Conservation (phyloP, 2,113 vertebrate species). For the Malaclemys terrapin region DNA sequence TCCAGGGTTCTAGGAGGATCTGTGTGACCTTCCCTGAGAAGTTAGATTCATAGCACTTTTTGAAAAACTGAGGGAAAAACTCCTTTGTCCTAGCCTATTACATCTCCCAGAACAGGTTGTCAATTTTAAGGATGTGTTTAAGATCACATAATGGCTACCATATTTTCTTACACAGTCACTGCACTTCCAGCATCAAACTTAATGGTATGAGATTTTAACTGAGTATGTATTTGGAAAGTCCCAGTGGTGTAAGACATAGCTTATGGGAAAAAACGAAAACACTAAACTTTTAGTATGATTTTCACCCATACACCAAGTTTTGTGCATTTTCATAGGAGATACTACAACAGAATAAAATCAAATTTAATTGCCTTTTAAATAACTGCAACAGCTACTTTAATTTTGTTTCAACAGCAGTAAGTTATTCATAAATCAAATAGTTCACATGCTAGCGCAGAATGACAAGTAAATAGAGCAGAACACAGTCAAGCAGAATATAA, state of each 20-base stretch:
- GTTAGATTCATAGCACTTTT: neutral
- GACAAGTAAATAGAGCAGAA: constrained; percentile 65
- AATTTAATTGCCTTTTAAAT: constrained; percentile 69
- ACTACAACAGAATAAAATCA: constrained; percentile 57
- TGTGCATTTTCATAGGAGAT: constrained; percentile 30
- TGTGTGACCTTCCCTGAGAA: neutral
- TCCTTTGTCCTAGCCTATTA: neutral
- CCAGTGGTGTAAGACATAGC: neutral
- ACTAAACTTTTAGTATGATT: constrained; percentile 21
- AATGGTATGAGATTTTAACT: constrained; percentile 2
- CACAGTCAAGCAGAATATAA: constrained; percentile 15
- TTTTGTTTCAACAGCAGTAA: constrained; percentile 58
- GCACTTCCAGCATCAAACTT: constrained; percentile 2
- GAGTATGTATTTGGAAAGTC: constrained; percentile 19
- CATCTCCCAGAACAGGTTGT: neutral
- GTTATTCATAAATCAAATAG: constrained; percentile 58
- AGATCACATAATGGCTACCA: neutral
- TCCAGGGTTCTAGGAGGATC: neutral
- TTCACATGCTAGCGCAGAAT: constrained; percentile 12
- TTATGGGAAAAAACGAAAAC: constrained; percentile 41
- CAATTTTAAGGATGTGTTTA: fast-evolving
- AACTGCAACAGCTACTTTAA: constrained; percentile 66
- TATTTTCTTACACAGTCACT: neutral
- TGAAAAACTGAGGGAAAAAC: neutral
- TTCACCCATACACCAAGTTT: neutral